Base-by-base conservation (phyloP, 2,888 invertebrate genomes). In the Troides oblongomaculatus region DNA sequence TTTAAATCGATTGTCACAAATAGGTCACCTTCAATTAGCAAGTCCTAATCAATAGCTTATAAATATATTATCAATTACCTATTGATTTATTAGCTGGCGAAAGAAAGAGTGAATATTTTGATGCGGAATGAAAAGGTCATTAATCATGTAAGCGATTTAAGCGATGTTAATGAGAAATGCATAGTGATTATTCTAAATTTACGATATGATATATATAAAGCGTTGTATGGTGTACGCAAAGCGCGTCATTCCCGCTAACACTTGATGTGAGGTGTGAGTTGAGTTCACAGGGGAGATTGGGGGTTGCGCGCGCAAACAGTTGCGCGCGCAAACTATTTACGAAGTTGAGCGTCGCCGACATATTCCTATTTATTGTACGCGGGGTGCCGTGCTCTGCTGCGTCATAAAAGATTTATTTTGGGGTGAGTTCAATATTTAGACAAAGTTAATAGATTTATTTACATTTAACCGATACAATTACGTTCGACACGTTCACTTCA, bases 181-280 rank as follows among this genome's bases (percentile, higher is more conserved):
- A 23, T 58, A n/a, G 25, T 4, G 10, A 21, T 25, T 23, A 23
- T 23, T 58, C 23, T 23, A 14, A 58, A n/a, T n/a, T 53, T 7
- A 5, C n/a, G 6, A 53, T 5, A 53, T n/a, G 53, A 53, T 2
- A 53, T 2, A 46, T 46, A n/a, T n/a, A 53, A n/a, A n/a, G 12
- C 23, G 10, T 14, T 58, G 57, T 58, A 23, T 14, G 12, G 23
- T 3, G 14, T 25, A 60, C 36, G 14, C 10, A 1, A 59, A 59
- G 23, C 12, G 58, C 58, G 58, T 59, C 58, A 60, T 36, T 36
- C 60, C 60, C 18, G 36, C 18, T 60, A 60, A 30, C 30, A 60
- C 60, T 60, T 60, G 59, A 60, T 36, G 60, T 60, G 36, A 60
- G 60, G 25, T 60, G 60, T 60, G 57, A 58, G 57, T 23, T 60